A percentile compares a stretch with the other conserved stretches of the same genome.
These are phyloP conservation scores for Venustaconcha ellipsiformis DNA, from an alignment of 1,140 invertebrate species.

Conservation along the genomic window DNA sequence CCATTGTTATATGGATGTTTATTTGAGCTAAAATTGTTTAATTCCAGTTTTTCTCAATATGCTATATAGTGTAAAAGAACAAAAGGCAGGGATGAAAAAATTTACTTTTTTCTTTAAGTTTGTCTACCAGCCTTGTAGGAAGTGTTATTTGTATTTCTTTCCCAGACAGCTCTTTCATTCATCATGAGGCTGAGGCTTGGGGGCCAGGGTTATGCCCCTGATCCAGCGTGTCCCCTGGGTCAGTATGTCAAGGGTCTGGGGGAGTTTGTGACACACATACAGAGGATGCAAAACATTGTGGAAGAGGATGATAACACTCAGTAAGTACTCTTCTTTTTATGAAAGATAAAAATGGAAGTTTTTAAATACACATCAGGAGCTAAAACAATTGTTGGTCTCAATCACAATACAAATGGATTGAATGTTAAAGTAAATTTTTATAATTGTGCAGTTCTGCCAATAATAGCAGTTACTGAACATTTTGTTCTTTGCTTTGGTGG, in stretches of 20 bases:
- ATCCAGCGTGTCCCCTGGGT: conserved; percentile 48
- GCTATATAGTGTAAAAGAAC: no score
- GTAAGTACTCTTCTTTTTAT: conserved; percentile 29
- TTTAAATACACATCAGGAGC: conserved; percentile 11
- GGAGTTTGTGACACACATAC: conserved; percentile 61
- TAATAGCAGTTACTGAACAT: conserved; percentile 1
- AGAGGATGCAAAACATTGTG: conserved; percentile 64
- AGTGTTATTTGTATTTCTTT: conserved; percentile 7
- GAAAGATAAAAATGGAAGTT: conserved; percentile 6
- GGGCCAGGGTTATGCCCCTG: conserved; percentile 67
- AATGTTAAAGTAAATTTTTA: conserved; percentile 4
- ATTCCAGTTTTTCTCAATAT: no score
- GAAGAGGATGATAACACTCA: conserved; percentile 61
- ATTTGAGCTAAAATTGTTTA: no score
- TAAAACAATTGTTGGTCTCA: conserved; percentile 1
- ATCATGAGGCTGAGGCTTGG: conserved; percentile 63
- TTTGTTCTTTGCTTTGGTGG: not conserved
- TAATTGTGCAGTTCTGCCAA: not conserved
- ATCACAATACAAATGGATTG: not conserved
- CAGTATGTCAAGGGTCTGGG: conserved; percentile 63
- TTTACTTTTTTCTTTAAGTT: not conserved
- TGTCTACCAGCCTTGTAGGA: not conserved
- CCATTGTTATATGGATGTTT: no score
- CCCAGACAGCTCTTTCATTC: conserved; percentile 60
- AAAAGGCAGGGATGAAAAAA: no score